Base-by-base conservation (phyloP, 2,797 vertebrate genomes). In the Bovichtus variegatus region DNA sequence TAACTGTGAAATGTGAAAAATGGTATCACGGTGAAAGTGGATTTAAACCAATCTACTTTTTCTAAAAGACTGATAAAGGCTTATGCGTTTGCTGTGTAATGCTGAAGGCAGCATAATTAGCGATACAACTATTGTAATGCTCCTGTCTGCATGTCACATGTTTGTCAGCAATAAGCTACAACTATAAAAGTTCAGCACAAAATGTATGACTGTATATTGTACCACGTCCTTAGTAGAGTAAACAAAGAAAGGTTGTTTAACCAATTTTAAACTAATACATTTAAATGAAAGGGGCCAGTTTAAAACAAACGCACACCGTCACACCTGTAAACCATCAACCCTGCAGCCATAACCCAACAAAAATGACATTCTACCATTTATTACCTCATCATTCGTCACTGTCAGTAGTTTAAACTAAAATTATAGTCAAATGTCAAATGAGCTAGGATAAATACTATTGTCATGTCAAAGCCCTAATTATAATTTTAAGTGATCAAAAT, bases 91-190 rank as follows among this genome's bases (percentile, higher is more conserved):
- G n/a, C 49, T 46, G 41, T 69, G 40, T 66, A 51, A 79, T 21
- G 69, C 77, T 67, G 51, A 71, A 71, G 12, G 46, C 12, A 51
- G 29, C 49, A 54, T 44, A 53, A 69, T 63, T 44, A 53, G 40
- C 36, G 38, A 70, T 34, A 36, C 1, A 41, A 49, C 46, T 46
- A 43, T 8, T 58, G 6, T 11, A 73, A 54, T 12, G 50, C 44
- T 73, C n/a, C 38, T 13, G 54, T 51, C n/a, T 43, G 36, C 25
- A 5, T 61, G 72, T 83, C 83, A 84, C 67, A 75, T 85, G 81
- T 47, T 72, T 72, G 41, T 73, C 63, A 79, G 77, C 47, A 34
- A 53, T 50, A 23, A 70, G 31, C 47, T 19, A 47, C 8, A 71
- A 51, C 21, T 65, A 47, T 59, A 72, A 60, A 81, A 46, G 34